Evolutionary conservation across 2,113 vertebrate genomes (phyloP), one percentile per base, ranked within the genome.

Genomic region (Cynopterus brachyotis): DNA sequence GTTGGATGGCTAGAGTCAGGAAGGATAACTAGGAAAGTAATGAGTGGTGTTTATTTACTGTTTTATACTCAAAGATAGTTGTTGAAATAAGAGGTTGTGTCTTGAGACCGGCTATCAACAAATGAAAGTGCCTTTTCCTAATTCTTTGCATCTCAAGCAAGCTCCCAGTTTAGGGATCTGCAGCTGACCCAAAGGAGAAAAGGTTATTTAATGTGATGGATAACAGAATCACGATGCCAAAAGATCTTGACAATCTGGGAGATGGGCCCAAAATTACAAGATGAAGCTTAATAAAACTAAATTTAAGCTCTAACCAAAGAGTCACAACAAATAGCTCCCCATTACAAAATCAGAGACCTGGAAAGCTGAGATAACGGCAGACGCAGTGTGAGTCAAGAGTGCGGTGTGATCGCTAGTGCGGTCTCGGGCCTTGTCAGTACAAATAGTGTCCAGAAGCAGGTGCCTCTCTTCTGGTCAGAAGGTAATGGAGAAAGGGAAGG

Each of bases 21-120:
- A 60, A 73, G 55, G 30, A 73, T 85, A 59, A 80, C 57, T 37
- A 84, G 81, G 47, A 91, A 91, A 96, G 30, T 95, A 83, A n/a
- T 30, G 53, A 94, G n/a, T 37, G 26, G 28, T 90, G 64, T 84
- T 94, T 93, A n/a, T 37, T 13, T 66, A 92, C 37, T 55, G n/a
- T 60, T 87, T 82, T 73, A 28, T 66, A 4, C 24, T 80, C 30
- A 82, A 66, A 91, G 69, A 30, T 20, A 42, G 57, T 80, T 78
- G 30, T 3, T 91, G 53, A 87, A 64, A 32, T 30, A 28, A 93
- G 64, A 91, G 59, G n/a, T 35, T 78, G 76, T 40, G 22, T 60
- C 70, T 26, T 76, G 26, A 47, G 75, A 37, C 60, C 88, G 42
- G 30, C 20, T 79, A 16, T 55, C 66, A 59, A 35, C 59, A 67